Evolutionary conservation across 2,888 invertebrate genomes (phyloP).

Genomic region (Netelia inedita): DNA sequence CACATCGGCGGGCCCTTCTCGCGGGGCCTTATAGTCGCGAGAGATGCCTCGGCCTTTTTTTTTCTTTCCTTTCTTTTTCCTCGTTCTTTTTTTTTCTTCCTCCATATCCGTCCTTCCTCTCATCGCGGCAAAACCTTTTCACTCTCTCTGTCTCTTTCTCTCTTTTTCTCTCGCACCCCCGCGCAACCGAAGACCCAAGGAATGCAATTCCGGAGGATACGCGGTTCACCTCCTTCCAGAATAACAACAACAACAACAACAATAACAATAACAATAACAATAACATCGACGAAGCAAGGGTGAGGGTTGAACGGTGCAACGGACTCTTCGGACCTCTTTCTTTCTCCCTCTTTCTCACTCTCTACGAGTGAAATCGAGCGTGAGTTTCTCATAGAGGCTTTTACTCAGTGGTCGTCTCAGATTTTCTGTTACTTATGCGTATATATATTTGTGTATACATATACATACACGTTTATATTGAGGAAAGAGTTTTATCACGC

Average conservation of each 20-base stretch:
- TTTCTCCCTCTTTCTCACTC: background rate
- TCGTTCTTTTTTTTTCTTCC: conserved; percentile 66
- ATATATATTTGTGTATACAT: background rate
- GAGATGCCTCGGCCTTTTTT: conserved; percentile 38
- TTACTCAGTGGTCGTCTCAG: background rate
- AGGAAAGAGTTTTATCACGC: conserved; percentile 42
- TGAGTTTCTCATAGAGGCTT: conserved; percentile 18
- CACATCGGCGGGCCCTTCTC: conserved; percentile 51
- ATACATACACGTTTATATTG: background rate
- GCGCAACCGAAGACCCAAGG: conserved; percentile 49
- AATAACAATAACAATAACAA: conserved; percentile 55
- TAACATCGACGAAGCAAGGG: conserved; percentile 54
- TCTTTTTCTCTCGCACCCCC: conserved; percentile 40
- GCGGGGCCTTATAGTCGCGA: background rate
- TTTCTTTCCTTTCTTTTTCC: conserved; percentile 45
- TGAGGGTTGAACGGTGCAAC: conserved; percentile 35
- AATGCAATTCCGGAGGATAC: conserved; percentile 65
- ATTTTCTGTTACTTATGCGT: background rate
- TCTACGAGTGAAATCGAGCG: conserved; percentile 20
- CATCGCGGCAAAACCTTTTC: conserved; percentile 28
- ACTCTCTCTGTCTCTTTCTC: background rate
- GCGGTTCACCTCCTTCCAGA: conserved; percentile 15
- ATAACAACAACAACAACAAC: conserved; percentile 47
- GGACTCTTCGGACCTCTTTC: conserved; percentile 38
- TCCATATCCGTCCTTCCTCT: conserved; percentile 56